Conservation (phyloP, 2,797 vertebrate species). For the Lutjanus campechanus region DNA sequence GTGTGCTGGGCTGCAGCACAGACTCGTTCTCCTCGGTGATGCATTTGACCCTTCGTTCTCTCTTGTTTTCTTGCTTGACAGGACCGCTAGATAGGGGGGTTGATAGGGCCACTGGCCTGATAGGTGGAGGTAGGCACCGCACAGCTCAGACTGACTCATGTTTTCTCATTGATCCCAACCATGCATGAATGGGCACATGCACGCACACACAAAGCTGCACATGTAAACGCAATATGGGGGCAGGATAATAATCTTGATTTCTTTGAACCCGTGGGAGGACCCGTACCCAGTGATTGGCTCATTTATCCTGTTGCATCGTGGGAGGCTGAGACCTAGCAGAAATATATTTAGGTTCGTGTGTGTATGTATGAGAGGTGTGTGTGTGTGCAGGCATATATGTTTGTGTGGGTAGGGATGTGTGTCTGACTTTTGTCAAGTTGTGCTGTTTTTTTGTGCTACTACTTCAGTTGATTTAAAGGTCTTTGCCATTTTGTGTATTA, state of each 20-base stretch:
- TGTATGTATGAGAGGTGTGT: not conserved
- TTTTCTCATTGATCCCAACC: slow-evolving; percentile 45
- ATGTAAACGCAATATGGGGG: slow-evolving; percentile 11
- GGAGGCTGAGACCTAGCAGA: slow-evolving; percentile 27
- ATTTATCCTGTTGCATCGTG: slow-evolving; percentile 55
- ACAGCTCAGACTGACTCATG: slow-evolving; percentile 24
- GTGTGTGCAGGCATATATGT: not conserved
- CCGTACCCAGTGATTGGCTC: slow-evolving; percentile 42
- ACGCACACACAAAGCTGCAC: not conserved
- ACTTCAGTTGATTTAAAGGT: slow-evolving; percentile 50
- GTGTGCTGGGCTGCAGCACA: slow-evolving; percentile 12
- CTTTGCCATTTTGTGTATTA: slow-evolving; percentile 41
- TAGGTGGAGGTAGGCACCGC: slow-evolving; percentile 31
- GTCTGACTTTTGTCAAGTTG: slow-evolving; percentile 40
- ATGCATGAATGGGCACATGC: slow-evolving; percentile 27
- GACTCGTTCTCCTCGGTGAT: slow-evolving; percentile 16
- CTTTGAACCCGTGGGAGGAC: slow-evolving; percentile 50
- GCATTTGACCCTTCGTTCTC: slow-evolving; percentile 45
- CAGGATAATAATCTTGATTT: slow-evolving; percentile 49
- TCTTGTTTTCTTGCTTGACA: slow-evolving; percentile 60
- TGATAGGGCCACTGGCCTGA: slow-evolving; percentile 41
- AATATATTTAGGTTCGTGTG: not conserved
- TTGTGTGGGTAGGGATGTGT: not conserved
- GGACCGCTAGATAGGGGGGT: slow-evolving; percentile 39
- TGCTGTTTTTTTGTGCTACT: slow-evolving; percentile 10